phyloP scores from a whole-genome alignment of 1,140 invertebrate genomes.

The Listronotus bonariensis region DNA sequence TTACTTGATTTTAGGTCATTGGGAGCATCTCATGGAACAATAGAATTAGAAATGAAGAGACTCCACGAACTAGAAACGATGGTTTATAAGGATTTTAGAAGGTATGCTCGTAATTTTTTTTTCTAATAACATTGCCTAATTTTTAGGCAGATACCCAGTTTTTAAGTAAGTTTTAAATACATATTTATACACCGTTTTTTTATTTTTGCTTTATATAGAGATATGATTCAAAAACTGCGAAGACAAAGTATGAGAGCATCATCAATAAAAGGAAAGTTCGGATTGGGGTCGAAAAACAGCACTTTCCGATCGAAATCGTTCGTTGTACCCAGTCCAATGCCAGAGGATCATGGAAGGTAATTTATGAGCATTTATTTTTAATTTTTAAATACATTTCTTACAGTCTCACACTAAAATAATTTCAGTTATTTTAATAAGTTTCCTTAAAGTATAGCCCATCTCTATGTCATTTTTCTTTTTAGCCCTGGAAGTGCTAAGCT shows the following conservation, averaged over 20 bases:
- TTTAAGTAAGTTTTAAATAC: no score
- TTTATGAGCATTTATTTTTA: conserved; percentile 9
- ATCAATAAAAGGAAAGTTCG: conserved; percentile 81
- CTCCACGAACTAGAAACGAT: conserved; percentile 90
- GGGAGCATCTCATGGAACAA: conserved; percentile 88
- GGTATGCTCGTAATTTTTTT: conserved; percentile 49
- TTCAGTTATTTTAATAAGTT: conserved; percentile 12
- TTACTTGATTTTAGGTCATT: conserved; percentile 59
- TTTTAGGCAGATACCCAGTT: no score
- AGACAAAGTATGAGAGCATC: conserved; percentile 85
- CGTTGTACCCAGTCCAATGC: conserved; percentile 66
- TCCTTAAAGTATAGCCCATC: background rate
- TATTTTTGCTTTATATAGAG: conserved; percentile 65
- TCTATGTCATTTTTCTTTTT: conserved; percentile 18
- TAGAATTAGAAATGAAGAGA: conserved; percentile 88
- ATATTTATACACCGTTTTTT: background rate
- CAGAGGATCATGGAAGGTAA: conserved; percentile 46
- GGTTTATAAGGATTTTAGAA: conserved; percentile 85
- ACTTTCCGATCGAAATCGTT: conserved; percentile 69
- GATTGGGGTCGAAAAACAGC: conserved; percentile 68
- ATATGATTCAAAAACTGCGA: conserved; percentile 86
- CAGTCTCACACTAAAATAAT: no score
- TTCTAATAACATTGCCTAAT: conserved; percentile 32
- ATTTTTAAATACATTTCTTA: no score
- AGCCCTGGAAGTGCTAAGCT: conserved; percentile 59